Base-by-base conservation (phyloP, 2,797 vertebrate species). In the Melanotaenia pygmaea region DNA sequence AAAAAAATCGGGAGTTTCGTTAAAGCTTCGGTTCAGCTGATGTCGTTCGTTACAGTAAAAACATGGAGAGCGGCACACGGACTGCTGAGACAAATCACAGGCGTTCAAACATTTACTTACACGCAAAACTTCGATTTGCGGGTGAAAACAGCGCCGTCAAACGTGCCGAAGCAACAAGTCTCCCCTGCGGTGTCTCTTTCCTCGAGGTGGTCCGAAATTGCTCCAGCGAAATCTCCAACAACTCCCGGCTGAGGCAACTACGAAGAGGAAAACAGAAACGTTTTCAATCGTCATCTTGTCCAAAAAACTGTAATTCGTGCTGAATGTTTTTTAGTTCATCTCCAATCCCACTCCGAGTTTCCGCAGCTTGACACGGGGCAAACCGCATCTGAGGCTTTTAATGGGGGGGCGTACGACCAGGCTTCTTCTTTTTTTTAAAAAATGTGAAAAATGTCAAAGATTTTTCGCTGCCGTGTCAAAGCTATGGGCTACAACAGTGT, bases 171-270 rank as follows among this genome's bases (percentile, higher is more conserved):
- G 96, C 96, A 97, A 96, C 95, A 97, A 96, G 96, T 97, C 96
- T 94, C 95, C 90, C 93, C 91, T 89, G 94, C 88, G 93, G 95
- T 95, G 95, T 93, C 94, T 95, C 93, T 94, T 95, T 93, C 94
- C 78, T 71, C 86, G 96, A 95, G 92, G 93, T 95, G 95, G 96
- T 96, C 95, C 89, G 93, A 94, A 95, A 96, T 96, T 91, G 94
- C 95, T 96, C 95, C 95, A 92, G 93, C 92, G 95, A 94, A 95
- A 96, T 91, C 94, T 94, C 95, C 96, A 95, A 94, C 96, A 96
- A 95, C 90, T 96, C 93, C 91, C 93, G 94, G 93, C 93, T 58
- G 94, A 94, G 92, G 92, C 95, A 93, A 94, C 96, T 95, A 93
- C 91, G 91, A 94, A 93, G 95, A 94, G 95, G 92, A 92, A 94